phyloP scores from a whole-genome alignment of 2,797 vertebrate species.

The Microctenopoma lineatum region DNA sequence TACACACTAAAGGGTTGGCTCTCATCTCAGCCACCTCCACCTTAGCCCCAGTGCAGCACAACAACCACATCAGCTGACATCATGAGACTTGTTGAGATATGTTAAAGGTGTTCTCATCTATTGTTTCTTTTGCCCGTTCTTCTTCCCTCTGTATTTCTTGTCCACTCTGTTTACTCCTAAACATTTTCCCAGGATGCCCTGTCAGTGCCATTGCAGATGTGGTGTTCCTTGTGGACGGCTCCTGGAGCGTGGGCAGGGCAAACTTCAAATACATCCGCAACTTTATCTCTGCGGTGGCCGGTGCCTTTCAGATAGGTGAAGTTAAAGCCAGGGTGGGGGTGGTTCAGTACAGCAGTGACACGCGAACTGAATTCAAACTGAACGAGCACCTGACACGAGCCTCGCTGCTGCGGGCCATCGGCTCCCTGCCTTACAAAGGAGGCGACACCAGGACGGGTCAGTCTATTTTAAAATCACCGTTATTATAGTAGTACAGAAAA shows the following conservation, averaged over 20 bases:
- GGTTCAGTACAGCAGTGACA: constrained; percentile 90
- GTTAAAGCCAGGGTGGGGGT: constrained; percentile 92
- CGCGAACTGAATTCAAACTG: constrained; percentile 90
- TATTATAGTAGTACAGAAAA: too few species aligned
- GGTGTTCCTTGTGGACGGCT: constrained; percentile 93
- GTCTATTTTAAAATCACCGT: background rate
- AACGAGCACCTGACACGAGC: constrained; percentile 84
- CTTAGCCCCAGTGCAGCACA: background rate
- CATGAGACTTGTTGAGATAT: too few species aligned
- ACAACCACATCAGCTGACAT: too few species aligned
- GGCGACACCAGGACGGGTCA: constrained; percentile 91
- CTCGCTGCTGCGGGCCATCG: constrained; percentile 88
- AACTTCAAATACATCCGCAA: constrained; percentile 90
- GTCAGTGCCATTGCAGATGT: constrained; percentile 88
- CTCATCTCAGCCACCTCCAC: too few species aligned
- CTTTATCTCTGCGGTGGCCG: constrained; percentile 87
- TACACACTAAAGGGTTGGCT: too few species aligned
- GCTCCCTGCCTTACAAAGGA: constrained; percentile 89
- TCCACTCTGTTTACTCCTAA: too few species aligned
- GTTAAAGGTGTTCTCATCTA: too few species aligned
- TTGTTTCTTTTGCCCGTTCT: constrained; percentile 23
- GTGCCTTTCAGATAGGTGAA: constrained; percentile 91
- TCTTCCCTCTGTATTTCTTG: background rate
- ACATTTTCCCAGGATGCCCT: constrained; percentile 87
- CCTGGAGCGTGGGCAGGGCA: constrained; percentile 88